Percentiles rank a stretch among this genome's conserved stretches.
Conservation (phyloP, 2,797 vertebrate species). For the Euthynnus affinis region DNA sequence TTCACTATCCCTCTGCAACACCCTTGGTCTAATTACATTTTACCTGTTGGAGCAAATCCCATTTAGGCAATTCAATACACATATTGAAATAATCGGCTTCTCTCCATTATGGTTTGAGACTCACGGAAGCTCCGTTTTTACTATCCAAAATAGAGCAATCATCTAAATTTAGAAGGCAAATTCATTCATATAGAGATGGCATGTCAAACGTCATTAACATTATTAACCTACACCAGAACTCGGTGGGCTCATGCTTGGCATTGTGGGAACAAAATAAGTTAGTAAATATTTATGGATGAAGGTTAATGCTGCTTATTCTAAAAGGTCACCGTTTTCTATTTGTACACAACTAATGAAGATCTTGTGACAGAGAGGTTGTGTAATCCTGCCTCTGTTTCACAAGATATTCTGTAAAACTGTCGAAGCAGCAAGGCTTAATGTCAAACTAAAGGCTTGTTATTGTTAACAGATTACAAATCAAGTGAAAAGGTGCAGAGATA, state of each 20-base stretch:
- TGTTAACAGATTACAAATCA: conserved; percentile 16
- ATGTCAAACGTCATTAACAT: too few relatives aligned
- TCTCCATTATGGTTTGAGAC: conserved; percentile 23
- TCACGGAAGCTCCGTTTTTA: conserved; percentile 15
- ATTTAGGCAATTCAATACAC: conserved; percentile 63
- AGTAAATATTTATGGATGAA: neutral
- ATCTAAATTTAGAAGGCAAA: conserved; percentile 8
- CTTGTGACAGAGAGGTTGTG: conserved; percentile 10
- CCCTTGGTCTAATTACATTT: conserved; percentile 78
- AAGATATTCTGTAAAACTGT: conserved; percentile 9
- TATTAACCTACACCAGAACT: neutral
- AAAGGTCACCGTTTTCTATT: conserved; percentile 31
- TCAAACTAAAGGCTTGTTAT: neutral
- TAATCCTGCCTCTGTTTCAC: neutral
- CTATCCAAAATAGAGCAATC: conserved; percentile 1
- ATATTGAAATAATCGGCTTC: conserved; percentile 53
- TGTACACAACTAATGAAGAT: conserved; percentile 6
- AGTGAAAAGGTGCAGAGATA: neutral
- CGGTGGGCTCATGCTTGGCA: neutral
- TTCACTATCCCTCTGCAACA: conserved; percentile 38
- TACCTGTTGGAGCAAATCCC: conserved; percentile 68
- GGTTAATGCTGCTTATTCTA: conserved; percentile 22
- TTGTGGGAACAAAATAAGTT: neutral
- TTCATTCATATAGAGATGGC: conserved; percentile 2
- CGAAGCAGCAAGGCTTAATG: conserved; percentile 5